Percentiles rank a stretch among this genome's conserved stretches.
Conservation (phyloP, 1,140 invertebrate genomes). For the Helicoverpa armigera region DNA sequence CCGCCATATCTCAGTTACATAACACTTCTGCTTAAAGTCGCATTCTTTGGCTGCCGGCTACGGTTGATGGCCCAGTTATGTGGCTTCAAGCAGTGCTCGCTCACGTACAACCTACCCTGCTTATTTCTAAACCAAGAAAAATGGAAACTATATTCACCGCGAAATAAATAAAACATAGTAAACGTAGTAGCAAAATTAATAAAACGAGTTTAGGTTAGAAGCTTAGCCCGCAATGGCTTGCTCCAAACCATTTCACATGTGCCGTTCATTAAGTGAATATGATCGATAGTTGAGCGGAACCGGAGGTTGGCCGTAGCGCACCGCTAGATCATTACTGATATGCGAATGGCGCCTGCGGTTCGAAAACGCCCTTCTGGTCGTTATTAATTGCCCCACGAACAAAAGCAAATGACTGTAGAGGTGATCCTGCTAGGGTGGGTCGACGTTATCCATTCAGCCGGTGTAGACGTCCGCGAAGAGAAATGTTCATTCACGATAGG, state of each 20-base stretch:
- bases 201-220: conserved; percentile 22
- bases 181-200: conserved; percentile 7
- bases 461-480: conserved; percentile 82
- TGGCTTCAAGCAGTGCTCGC: conserved; percentile 27
- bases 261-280: conserved; percentile 69
- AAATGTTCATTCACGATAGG: conserved; percentile 85
- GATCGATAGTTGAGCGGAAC: conserved; percentile 69
- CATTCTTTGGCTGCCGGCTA: conserved; percentile 10
- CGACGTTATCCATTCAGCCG: conserved; percentile 83
- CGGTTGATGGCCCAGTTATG: conserved; percentile 28
- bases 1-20: conserved; percentile 3
- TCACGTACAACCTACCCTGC: not conserved
- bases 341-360: conserved; percentile 76
- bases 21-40: conserved; percentile 23
- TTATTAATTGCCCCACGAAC: conserved; percentile 85
- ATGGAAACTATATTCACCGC: not conserved
- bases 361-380: conserved; percentile 79
- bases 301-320: conserved; percentile 59
- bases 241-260: conserved; percentile 56
- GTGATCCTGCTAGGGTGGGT: conserved; percentile 81
- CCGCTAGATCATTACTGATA: conserved; percentile 78
- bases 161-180: not conserved
- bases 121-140: conserved; percentile 26
- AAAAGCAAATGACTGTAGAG: conserved; percentile 86
- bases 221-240: conserved; percentile 5